Evolutionary conservation across 2,113 vertebrate species (phyloP).

Genomic region (Eretmochelys imbricata): DNA sequence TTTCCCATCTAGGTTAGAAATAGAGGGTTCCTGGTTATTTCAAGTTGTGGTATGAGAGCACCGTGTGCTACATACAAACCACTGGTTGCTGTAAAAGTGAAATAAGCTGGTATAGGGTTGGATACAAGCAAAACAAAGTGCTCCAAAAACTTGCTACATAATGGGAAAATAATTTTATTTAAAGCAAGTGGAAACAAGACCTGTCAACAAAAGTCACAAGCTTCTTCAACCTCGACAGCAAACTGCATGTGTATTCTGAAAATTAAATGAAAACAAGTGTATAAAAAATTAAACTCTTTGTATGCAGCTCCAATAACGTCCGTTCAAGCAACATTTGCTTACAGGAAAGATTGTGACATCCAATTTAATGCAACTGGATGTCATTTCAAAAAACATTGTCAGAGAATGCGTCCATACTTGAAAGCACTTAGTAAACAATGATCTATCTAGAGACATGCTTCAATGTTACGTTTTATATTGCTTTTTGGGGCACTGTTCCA

Average conservation of each 20-base stretch:
- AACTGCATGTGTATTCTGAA: background rate
- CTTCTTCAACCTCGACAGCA: background rate
- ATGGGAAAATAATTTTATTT: background rate
- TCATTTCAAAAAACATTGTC: conserved; percentile 24
- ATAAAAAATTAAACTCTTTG: background rate
- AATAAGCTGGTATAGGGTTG: background rate
- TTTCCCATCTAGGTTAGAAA: background rate
- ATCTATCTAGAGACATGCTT: background rate
- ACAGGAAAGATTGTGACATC: background rate
- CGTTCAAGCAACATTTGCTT: background rate
- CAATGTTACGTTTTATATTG: conserved; percentile 11
- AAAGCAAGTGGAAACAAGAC: background rate
- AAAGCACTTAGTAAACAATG: background rate
- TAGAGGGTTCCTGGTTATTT: background rate
- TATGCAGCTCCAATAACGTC: background rate
- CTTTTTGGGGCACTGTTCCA: background rate
- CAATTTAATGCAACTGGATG: background rate
- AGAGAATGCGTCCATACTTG: background rate
- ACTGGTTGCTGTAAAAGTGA: background rate
- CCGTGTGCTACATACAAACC: background rate
- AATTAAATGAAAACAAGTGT: background rate
- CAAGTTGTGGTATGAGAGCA: background rate
- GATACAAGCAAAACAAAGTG: background rate
- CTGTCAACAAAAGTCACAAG: background rate
- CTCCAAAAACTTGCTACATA: background rate